Evolutionary conservation across 2,797 vertebrate genomes (phyloP).

Genomic region (Muscicapa comitata): DNA sequence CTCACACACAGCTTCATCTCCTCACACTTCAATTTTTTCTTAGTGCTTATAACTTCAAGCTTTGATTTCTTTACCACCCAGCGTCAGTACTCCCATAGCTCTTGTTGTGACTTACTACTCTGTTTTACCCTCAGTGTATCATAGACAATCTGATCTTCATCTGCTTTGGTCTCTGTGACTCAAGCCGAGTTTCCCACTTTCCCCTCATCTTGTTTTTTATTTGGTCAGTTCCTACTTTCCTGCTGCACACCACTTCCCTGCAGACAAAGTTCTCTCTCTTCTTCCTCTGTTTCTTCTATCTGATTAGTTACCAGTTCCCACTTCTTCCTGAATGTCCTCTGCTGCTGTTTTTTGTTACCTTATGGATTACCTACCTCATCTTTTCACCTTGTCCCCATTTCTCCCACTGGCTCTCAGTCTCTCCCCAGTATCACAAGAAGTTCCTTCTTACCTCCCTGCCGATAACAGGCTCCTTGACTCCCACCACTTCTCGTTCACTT

Average conservation of each 20-base stretch:
- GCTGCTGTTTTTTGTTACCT: background rate
- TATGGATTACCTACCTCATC: background rate
- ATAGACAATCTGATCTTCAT: background rate
- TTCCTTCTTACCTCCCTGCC: background rate
- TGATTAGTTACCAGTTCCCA: background rate
- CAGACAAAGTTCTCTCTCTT: background rate
- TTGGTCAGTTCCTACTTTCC: background rate
- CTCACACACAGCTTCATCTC: background rate
- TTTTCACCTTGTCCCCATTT: background rate
- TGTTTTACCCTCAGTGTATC: background rate
- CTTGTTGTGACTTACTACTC: background rate
- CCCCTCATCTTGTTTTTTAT: background rate
- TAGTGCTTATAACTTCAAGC: background rate
- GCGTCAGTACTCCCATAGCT: background rate
- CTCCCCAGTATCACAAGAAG: background rate
- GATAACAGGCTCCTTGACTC: background rate
- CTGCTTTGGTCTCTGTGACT: background rate
- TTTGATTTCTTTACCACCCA: background rate
- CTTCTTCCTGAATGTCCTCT: background rate
- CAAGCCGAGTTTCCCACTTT: background rate
- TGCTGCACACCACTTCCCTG: background rate
- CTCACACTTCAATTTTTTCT: background rate
- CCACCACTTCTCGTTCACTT: background rate
- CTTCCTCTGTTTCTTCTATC: background rate
- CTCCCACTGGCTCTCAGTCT: background rate